Evolutionary conservation across 2,113 vertebrate genomes (phyloP).

Genomic region (Petroica traversi): DNA sequence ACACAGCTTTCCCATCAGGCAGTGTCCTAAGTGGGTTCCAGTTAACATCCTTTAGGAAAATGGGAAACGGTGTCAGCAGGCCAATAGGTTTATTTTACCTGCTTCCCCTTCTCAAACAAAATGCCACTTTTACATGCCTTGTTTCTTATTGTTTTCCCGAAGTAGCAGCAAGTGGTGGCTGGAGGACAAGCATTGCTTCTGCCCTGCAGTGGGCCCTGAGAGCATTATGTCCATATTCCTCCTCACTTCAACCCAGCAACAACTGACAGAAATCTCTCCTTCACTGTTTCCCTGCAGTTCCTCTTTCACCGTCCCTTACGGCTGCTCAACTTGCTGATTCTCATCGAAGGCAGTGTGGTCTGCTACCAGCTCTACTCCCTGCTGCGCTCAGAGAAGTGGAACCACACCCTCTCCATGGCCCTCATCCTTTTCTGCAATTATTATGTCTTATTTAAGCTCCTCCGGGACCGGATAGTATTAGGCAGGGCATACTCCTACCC

Average conservation of each 20-base stretch:
- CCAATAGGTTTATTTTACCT: neutral
- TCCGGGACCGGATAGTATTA: slow-evolving; percentile 95
- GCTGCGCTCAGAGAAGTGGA: slow-evolving; percentile 97
- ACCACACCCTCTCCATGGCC: slow-evolving; percentile 97
- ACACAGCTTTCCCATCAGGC: neutral
- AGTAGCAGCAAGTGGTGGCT: neutral
- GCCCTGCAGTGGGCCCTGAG: neutral
- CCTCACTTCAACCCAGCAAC: neutral
- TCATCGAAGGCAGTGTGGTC: slow-evolving; percentile 94
- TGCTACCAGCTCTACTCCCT: slow-evolving; percentile 97
- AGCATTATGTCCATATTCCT: neutral
- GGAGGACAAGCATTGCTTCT: neutral
- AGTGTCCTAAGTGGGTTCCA: neutral
- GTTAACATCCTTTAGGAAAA: neutral
- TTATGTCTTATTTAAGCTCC: slow-evolving; percentile 97
- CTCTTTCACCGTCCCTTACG: slow-evolving; percentile 97
- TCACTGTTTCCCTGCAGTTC: slow-evolving; percentile 78
- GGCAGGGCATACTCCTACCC: slow-evolving; percentile 95
- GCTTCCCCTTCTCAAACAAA: neutral
- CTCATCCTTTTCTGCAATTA: slow-evolving; percentile 99
- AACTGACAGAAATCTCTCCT: neutral
- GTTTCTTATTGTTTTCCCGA: neutral
- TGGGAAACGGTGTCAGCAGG: neutral
- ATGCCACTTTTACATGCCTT: rapidly evolving
- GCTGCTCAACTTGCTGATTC: slow-evolving; percentile 95